Conservation (phyloP, 2,113 vertebrate genomes). For the Hemichromis elongatus region DNA sequence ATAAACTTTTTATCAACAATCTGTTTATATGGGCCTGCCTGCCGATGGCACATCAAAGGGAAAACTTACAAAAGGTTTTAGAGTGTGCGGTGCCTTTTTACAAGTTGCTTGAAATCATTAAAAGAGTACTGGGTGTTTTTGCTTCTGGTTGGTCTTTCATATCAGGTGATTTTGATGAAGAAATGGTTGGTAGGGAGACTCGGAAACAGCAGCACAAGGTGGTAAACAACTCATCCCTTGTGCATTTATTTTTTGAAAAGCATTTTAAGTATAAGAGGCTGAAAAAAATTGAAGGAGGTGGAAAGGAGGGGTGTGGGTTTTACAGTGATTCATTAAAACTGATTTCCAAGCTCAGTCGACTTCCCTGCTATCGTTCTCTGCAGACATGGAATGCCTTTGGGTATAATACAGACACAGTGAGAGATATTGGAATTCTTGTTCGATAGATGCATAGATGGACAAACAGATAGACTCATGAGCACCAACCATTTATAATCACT, state of each 20-base stretch:
- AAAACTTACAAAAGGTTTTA: neutral
- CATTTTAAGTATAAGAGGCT: neutral
- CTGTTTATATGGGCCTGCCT: neutral
- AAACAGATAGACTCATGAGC: slow-evolving; percentile 19
- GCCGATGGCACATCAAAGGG: neutral
- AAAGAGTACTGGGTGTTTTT: neutral
- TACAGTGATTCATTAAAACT: slow-evolving; percentile 60
- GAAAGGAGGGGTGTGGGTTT: neutral
- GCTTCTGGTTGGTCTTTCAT: neutral
- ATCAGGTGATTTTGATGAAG: neutral
- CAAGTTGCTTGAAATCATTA: slow-evolving; percentile 8
- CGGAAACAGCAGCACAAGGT: neutral
- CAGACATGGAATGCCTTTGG: slow-evolving; percentile 13
- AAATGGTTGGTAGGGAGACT: neutral
- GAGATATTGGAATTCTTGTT: slow-evolving; percentile 7
- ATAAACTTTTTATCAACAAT: slow-evolving; percentile 1
- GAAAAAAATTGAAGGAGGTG: neutral
- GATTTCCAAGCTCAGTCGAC: slow-evolving; percentile 47
- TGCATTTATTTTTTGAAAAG: slow-evolving; percentile 2
- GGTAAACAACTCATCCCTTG: neutral
- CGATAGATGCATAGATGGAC: slow-evolving; percentile 14
- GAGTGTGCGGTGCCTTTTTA: neutral
- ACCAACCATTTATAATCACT: slow-evolving; percentile 16
- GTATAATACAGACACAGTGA: slow-evolving; percentile 6
- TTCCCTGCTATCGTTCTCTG: slow-evolving; percentile 31